These are phyloP conservation scores for Ariopsis seemanni DNA, from an alignment of 2,113 vertebrate genomes.

Conservation along the genomic window DNA sequence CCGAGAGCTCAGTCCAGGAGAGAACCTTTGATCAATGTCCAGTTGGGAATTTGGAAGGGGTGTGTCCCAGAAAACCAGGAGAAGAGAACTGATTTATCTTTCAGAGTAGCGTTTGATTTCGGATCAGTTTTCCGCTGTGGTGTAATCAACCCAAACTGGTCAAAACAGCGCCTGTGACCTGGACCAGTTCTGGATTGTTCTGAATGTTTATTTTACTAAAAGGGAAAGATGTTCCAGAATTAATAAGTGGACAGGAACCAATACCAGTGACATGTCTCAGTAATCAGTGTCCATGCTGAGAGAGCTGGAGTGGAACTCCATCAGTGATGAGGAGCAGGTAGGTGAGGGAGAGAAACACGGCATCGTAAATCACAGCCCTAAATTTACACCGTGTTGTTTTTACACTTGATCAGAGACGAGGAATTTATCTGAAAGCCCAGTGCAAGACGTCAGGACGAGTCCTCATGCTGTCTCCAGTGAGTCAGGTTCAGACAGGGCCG, in stretches of 20 bases:
- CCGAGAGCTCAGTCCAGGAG: slow-evolving; percentile 39
- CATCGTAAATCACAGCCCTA: neutral
- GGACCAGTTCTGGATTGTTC: neutral
- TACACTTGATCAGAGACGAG: neutral
- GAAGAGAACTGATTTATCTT: neutral
- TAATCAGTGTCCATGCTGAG: neutral
- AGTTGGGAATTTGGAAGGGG: slow-evolving; percentile 35
- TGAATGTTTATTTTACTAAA: neutral
- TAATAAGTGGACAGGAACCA: neutral
- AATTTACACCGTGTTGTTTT: neutral
- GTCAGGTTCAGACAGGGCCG: slow-evolving; percentile 34
- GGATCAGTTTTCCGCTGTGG: neutral
- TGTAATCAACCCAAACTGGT: neutral
- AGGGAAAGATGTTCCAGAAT: neutral
- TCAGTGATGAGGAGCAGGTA: neutral
- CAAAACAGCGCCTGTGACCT: neutral
- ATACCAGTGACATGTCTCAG: neutral
- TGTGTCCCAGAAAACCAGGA: slow-evolving; percentile 23
- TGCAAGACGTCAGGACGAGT: neutral
- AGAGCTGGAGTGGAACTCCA: neutral
- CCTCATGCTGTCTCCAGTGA: neutral
- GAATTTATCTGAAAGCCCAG: neutral
- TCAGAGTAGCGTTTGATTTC: neutral
- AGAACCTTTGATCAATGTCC: slow-evolving; percentile 48
- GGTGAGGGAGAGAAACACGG: neutral